phyloP scores from a whole-genome alignment of 2,113 vertebrate species.

The Plecotus auritus region DNA sequence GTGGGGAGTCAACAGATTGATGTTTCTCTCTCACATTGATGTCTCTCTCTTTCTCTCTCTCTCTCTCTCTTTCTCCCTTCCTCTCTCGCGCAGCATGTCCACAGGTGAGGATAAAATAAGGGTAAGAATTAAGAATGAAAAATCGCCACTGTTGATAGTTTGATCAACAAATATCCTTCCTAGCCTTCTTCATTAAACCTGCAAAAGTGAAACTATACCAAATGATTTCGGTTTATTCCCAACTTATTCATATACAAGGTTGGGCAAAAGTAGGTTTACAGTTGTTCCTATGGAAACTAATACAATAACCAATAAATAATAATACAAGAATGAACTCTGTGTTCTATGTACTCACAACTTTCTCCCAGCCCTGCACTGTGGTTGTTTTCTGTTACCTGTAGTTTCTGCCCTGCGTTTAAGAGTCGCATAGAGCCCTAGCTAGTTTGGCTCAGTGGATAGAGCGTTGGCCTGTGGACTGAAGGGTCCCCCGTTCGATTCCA shows the following conservation, averaged over 20 bases:
- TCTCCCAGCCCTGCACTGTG: not conserved
- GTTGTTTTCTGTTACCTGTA: rapidly evolving
- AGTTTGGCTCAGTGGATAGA: no score
- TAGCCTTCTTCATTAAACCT: not conserved
- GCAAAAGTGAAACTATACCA: not conserved
- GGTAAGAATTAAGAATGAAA: not conserved
- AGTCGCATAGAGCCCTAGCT: no score
- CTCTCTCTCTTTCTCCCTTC: not conserved
- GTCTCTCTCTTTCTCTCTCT: not conserved
- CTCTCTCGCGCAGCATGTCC: not conserved
- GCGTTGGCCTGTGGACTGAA: no score
- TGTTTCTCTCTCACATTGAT: no score
- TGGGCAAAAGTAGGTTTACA: not conserved
- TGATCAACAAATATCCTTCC: not conserved
- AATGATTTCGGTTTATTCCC: not conserved
- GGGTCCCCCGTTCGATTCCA: no score
- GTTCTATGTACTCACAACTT: not conserved
- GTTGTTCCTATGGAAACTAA: not conserved
- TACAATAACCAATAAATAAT: no score
- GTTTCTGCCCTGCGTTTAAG: not conserved
- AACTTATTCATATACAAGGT: not conserved
- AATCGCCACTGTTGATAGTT: not conserved
- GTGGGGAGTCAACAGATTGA: no score
- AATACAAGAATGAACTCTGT: not conserved
- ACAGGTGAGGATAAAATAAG: not conserved